Evolutionary conservation across 2,888 invertebrate genomes (phyloP), one percentile per base, ranked within the genome.

Genomic region (Tetragonula carbonaria): DNA sequence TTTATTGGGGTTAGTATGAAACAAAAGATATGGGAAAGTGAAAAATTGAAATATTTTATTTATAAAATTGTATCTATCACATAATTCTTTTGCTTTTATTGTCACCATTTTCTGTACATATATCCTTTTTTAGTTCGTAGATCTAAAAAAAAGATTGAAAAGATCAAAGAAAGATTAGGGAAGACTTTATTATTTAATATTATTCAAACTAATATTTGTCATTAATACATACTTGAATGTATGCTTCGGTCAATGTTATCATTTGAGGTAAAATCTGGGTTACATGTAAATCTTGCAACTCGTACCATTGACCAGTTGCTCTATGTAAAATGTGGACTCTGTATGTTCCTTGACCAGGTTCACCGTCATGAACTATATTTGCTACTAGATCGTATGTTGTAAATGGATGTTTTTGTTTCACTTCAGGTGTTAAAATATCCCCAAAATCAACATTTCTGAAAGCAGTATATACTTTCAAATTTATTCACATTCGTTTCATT

Each of bases 191-290:
- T 65, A 50, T 74, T 38, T 33, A 65, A 28, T 23, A 65, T 18
- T 78, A 73, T 62, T 62, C 21, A 4, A n/a, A 16, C 55, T 55
- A 38, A 66, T 55, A 6, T 50, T 23, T 4, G 18, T 8, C 51
- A 33, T 51, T 51, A 23, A 57, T 63, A 59, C 76, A 87, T 87
- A 97, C 96, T 95, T 99, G 99, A 93, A 99, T 99, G 94, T 99
- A 99, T 5, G 99, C 98, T 95, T 99, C 99, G 2, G 99, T 99
- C 33, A 99, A 96, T 0, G 99, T 99, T 84, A 99, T 99, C 99
- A 99, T 99, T 95, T 99, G 99, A 6, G 99, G 99, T 81, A 99
- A 95, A 92, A 99, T 99, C 95, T 99, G 99, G 13, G 98, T 98
- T 0, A 99, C 99, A 93, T 99, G 99, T 78, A 99, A 96, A 96